Evolutionary conservation across 1,140 invertebrate genomes (phyloP).

Genomic region (Diachasma alloeum): DNA sequence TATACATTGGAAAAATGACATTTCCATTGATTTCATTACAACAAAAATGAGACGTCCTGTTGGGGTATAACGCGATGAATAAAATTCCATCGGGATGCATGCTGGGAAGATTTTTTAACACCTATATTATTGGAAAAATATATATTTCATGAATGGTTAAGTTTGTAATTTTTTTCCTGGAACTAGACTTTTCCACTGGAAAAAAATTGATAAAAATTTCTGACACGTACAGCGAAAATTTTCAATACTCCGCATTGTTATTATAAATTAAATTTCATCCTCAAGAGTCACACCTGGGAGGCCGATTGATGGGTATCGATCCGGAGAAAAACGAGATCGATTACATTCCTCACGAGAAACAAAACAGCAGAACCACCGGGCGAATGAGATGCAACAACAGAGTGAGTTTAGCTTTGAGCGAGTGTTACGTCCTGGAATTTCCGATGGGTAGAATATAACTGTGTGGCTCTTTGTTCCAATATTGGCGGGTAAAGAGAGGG

Average conservation of each 20-base stretch:
- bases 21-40: slow-evolving; percentile 1
- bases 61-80: neutral
- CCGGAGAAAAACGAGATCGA: neutral
- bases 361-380: neutral
- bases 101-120: too few species aligned
- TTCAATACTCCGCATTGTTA: neutral
- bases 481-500: slow-evolving; percentile 1
- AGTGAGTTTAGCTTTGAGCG: slow-evolving; percentile 20
- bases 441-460: slow-evolving; percentile 21
- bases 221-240: too few species aligned
- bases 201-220: too few species aligned
- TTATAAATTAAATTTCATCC: neutral
- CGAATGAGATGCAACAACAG: slow-evolving; percentile 15
- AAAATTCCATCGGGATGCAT: neutral
- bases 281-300: neutral
- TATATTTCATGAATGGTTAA: too few species aligned
- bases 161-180: too few species aligned
- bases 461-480: slow-evolving; percentile 43
- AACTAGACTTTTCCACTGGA: too few species aligned
- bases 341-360: neutral
- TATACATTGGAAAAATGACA: slow-evolving; percentile 1
- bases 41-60: neutral
- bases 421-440: slow-evolving; percentile 23
- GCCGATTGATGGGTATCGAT: neutral
- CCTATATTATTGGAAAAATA: too few species aligned